Evolutionary conservation across 2,888 invertebrate genomes (phyloP), one percentile per base, ranked within the genome.

Genomic region (Merodon equestris): DNA sequence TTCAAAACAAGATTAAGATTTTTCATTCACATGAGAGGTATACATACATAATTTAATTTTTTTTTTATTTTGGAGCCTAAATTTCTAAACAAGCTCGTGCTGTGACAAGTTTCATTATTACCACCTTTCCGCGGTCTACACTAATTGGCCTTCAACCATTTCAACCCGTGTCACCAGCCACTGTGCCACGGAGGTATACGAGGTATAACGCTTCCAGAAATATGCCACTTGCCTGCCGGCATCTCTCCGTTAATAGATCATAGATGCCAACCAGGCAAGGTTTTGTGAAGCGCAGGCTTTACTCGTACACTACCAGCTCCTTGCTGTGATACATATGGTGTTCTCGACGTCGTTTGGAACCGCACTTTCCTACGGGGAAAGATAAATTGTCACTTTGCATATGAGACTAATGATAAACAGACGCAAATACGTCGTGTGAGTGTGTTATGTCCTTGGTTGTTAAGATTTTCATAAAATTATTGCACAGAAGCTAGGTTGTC

Each of bases 371-470:
- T 47, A 40, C 42, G 40, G 45, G 57, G 60, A 51, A 74, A 74
- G 79, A 79, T 74, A 79, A 70, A 79, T 70, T 74, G 79, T 74
- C 74, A 79, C 79, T 74, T 74, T 64, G 51, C 79, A 79, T 79
- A 66, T 79, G 74, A 74, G 68, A 64, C 73, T 77, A 73, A 73
- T 74, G 68, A 73, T 60, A 79, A 45, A 70, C 36, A 47, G 50
- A 45, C 42, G 51, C 44, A 61, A 17, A 34, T 27, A 48, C 51
- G 36, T 18, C 58, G 50, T 48, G 64, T 42, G 64, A 66, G 56
- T 72, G 66, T 76, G 57, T 72, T 72, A 71, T 7, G 27, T 76
- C 50, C 56, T 72, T 10, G 71, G 45, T 58, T 71, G 72, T 71
- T 57, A 61, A 57, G 57, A 72, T 53, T 77, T 60, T 61, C 63